phyloP scores from a whole-genome alignment of 1,140 invertebrate species.

The Tetragonula clypearis region DNA sequence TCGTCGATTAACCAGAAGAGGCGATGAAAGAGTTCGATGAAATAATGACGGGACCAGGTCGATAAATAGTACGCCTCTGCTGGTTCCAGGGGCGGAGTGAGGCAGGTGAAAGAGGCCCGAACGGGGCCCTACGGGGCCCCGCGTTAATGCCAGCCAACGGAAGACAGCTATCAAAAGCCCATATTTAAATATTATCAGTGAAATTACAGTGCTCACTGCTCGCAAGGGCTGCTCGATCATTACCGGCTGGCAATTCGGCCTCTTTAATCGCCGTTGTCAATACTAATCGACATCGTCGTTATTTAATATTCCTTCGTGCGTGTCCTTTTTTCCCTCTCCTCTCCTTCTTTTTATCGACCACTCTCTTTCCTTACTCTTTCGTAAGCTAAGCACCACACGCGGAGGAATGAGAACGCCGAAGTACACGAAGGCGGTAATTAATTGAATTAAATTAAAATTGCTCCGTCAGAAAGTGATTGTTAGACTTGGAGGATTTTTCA shows the following conservation, averaged over 20 bases:
- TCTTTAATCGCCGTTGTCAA: constrained; percentile 78
- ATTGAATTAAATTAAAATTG: background rate
- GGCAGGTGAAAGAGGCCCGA: constrained; percentile 25
- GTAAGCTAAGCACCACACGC: background rate
- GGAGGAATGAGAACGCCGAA: background rate
- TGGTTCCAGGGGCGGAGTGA: constrained; percentile 55
- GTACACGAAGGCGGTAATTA: background rate
- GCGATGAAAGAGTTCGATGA: constrained; percentile 79
- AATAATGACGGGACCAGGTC: constrained; percentile 78
- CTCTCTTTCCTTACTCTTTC: background rate
- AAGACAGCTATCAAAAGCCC: constrained; percentile 78
- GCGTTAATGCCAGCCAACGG: constrained; percentile 69
- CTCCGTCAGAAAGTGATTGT: background rate
- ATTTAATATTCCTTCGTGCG: constrained; percentile 74
- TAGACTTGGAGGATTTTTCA: too few relatives aligned
- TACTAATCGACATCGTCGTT: constrained; percentile 77
- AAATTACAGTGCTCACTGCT: constrained; percentile 76
- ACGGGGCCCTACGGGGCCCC: constrained; percentile 49
- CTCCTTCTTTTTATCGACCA: background rate
- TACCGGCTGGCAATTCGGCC: constrained; percentile 69
- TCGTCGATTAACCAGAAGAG: constrained; percentile 71
- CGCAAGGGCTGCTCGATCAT: constrained; percentile 62
- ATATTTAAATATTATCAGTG: constrained; percentile 81
- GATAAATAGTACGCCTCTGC: constrained; percentile 76
- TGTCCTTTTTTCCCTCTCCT: background rate